These are phyloP conservation scores for Xylophagus ater DNA, from an alignment of 2,888 invertebrate genomes.

Conservation along the genomic window DNA sequence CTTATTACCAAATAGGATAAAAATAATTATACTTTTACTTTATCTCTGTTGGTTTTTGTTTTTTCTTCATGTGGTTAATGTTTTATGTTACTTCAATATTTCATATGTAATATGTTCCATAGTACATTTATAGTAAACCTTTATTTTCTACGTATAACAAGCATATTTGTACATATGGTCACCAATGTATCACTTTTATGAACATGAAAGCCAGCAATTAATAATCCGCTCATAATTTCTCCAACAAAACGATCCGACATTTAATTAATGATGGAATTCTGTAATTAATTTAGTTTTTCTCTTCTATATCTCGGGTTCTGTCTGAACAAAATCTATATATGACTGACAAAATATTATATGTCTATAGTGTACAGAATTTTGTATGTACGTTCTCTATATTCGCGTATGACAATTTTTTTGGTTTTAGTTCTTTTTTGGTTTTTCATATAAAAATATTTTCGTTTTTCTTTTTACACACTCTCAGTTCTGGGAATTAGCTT, in stretches of 20 bases:
- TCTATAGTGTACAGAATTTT: no score
- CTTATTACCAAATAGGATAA: slow-evolving; percentile 11
- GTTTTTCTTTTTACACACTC: no score
- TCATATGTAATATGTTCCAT: neutral
- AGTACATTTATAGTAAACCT: neutral
- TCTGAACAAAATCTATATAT: no score
- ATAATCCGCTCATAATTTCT: slow-evolving; percentile 18
- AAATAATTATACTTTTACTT: slow-evolving; percentile 12
- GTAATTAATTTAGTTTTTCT: slow-evolving; percentile 14
- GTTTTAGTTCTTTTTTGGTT: no score
- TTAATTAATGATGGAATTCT: slow-evolving; percentile 18
- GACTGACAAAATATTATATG: no score
- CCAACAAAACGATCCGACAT: slow-evolving; percentile 17
- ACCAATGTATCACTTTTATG: slow-evolving; percentile 11
- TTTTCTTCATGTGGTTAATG: no score
- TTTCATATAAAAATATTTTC: no score
- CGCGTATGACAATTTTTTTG: no score
- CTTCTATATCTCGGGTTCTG: slow-evolving; percentile 6
- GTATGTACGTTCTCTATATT: no score
- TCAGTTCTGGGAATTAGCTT: no score
- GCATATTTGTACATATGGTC: neutral
- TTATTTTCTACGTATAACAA: no score
- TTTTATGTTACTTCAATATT: neutral
- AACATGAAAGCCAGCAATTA: slow-evolving; percentile 18
- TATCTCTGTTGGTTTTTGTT: neutral